phyloP scores from a whole-genome alignment of 2,888 invertebrate species.

The Odontomyia ornata region DNA sequence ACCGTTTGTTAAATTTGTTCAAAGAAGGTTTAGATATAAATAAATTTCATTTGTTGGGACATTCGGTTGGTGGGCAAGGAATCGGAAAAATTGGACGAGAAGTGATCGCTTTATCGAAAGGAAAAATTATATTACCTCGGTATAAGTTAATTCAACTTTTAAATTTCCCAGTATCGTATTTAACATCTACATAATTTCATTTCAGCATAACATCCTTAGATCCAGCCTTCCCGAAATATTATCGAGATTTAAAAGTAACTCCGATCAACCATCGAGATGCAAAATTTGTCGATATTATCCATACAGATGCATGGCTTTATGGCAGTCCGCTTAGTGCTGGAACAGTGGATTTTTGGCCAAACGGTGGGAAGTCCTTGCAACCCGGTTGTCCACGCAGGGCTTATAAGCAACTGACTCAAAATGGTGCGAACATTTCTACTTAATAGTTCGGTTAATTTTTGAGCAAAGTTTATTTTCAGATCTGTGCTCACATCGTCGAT shows the following conservation, averaged over 20 bases:
- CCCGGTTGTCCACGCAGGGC: conserved; percentile 52
- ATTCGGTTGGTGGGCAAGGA: conserved; percentile 53
- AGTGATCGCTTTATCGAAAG: conserved; percentile 47
- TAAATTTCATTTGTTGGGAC: conserved; percentile 52
- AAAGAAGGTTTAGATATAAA: conserved; percentile 49
- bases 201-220: conserved; percentile 51
- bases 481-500: conserved; percentile 68
- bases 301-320: conserved; percentile 69
- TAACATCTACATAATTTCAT: not conserved
- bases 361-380: conserved; percentile 52
- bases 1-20: conserved; percentile 56
- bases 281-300: conserved; percentile 70
- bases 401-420: conserved; percentile 49
- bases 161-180: not conserved
- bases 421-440: conserved; percentile 46
- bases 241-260: conserved; percentile 26
- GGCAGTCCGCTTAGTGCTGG: conserved; percentile 67
- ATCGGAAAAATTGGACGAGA: conserved; percentile 50
- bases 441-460: not conserved
- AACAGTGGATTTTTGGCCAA: conserved; percentile 65
- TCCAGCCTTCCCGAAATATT: conserved; percentile 52
- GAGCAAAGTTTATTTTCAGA: conserved; percentile 56
- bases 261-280: conserved; percentile 65
- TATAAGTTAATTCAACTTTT: not conserved
- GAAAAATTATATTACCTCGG: conserved; percentile 48